These are phyloP conservation scores for Lophius americanus DNA, from an alignment of 2,797 vertebrate species.

Conservation along the genomic window DNA sequence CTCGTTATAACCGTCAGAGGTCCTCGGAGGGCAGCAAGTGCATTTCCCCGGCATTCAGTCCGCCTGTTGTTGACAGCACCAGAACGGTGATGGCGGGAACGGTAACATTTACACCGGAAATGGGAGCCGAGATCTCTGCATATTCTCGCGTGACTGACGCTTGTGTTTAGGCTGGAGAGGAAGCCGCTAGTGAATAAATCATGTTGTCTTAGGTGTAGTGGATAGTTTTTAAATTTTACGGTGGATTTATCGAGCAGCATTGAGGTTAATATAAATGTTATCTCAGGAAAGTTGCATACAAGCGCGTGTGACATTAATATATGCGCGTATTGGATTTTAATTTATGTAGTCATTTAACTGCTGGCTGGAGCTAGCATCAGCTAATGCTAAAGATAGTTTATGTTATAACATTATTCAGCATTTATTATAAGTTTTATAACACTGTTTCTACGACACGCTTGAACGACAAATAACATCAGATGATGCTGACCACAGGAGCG, in stretches of 20 bases:
- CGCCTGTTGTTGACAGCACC: conserved; percentile 74
- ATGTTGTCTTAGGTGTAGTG: neutral
- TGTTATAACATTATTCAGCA: too few species aligned
- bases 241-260: too few species aligned
- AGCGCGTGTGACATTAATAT: conserved; percentile 3
- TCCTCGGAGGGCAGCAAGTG: conserved; percentile 47
- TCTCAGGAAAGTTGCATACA: neutral
- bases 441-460: conserved; percentile 10
- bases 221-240: neutral
- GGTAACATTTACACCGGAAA: conserved; percentile 80
- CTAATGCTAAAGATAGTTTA: neutral
- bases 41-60: conserved; percentile 77
- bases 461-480: conserved; percentile 42
- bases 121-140: conserved; percentile 49
- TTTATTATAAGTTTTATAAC: neutral
- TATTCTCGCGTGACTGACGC: conserved; percentile 66
- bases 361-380: conserved; percentile 36
- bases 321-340: conserved; percentile 2
- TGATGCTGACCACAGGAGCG: conserved; percentile 85
- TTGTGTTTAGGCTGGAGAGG: conserved; percentile 5
- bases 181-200: neutral
- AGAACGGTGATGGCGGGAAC: conserved; percentile 85
- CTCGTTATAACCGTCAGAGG: neutral
- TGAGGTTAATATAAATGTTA: neutral
- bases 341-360: conserved; percentile 43